Conservation (phyloP, 92 coral and sea anemone genomes). For the Parazoanthus swiftii region DNA sequence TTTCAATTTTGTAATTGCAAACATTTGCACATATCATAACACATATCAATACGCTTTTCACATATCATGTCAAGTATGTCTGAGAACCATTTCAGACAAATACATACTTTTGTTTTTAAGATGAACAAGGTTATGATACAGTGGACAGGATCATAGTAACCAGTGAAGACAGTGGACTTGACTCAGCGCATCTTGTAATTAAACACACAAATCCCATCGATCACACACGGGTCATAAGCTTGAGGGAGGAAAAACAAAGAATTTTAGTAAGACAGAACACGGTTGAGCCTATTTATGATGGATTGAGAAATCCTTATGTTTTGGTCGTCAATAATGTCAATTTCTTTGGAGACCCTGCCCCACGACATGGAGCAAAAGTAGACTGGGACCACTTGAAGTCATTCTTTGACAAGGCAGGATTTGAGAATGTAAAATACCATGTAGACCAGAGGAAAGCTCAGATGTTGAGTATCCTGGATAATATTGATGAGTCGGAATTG, state of each 20-base stretch:
- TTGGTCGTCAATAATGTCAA: conserved; percentile 81
- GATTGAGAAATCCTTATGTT: conserved; percentile 77
- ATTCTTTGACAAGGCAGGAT: conserved; percentile 64
- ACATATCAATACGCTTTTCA: too few relatives aligned
- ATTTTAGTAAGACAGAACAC: conserved; percentile 21
- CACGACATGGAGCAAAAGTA: conserved; percentile 77
- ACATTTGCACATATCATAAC: too few relatives aligned
- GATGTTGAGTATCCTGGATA: conserved; percentile 59
- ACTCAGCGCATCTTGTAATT: background rate
- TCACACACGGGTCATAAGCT: background rate
- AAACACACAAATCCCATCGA: background rate
- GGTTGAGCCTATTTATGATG: conserved; percentile 54
- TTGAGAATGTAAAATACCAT: conserved; percentile 47
- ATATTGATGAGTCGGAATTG: background rate
- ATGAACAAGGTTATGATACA: background rate
- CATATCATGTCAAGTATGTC: too few relatives aligned
- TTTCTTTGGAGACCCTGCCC: conserved; percentile 48
- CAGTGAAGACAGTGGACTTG: background rate
- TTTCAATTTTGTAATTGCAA: too few relatives aligned
- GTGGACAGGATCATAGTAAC: background rate
- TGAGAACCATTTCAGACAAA: too few relatives aligned
- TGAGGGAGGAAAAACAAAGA: background rate
- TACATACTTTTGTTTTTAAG: background rate
- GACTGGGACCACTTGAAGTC: conserved; percentile 55
- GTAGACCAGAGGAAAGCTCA: conserved; percentile 44